Conservation (phyloP, 2,113 vertebrate genomes). For the Halcyon senegalensis region DNA sequence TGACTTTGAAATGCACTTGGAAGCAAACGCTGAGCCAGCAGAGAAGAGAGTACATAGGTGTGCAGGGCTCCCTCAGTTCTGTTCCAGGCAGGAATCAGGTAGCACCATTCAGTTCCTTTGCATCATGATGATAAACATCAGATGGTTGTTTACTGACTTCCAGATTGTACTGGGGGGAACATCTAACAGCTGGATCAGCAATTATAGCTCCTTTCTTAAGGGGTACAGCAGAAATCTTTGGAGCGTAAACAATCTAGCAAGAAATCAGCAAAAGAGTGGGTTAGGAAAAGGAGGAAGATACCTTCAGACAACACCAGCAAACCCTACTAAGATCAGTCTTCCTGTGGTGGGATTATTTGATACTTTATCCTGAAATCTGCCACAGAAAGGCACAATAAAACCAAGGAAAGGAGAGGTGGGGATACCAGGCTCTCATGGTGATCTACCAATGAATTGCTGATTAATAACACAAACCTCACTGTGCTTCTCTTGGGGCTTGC, state of each 20-base stretch:
- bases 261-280: neutral
- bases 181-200: neutral
- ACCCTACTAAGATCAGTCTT: neutral
- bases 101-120: neutral
- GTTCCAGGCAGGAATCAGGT: neutral
- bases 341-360: neutral
- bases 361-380: neutral
- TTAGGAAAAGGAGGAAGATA: neutral
- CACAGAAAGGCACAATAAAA: neutral
- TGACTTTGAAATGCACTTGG: constrained; percentile 23
- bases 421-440: neutral
- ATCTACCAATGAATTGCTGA: neutral
- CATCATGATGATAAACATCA: neutral
- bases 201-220: neutral
- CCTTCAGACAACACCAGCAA: neutral
- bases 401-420: neutral
- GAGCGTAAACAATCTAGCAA: neutral
- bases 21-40: neutral
- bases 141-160: neutral
- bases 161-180: neutral
- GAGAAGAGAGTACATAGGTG: neutral
- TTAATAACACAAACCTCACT: neutral
- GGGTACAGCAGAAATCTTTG: neutral
- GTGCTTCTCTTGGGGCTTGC: neutral
- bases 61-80: neutral